Base-by-base conservation (phyloP, 2,888 invertebrate species). In the Galerucella nymphaeae region DNA sequence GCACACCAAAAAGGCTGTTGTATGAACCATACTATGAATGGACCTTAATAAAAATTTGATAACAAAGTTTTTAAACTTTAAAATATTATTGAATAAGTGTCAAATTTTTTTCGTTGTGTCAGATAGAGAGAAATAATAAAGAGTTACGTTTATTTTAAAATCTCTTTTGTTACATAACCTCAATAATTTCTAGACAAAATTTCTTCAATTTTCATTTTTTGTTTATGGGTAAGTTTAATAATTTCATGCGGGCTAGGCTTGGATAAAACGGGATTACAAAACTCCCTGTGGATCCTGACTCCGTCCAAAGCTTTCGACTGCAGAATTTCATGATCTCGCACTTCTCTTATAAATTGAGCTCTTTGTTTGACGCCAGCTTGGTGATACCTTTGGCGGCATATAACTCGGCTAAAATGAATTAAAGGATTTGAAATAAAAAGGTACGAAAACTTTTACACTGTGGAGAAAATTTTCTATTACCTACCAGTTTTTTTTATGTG, bases 231-330 rank as follows among this genome's bases (percentile, higher is more conserved):
- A 14, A 86, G 75, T 61, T 74, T 83, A 53, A 86, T 82, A 55
- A 83, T 76, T 74, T 85, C 84, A 14, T 78, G 71, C 4, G 79
- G 70, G 8, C 78, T 66, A 6, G 82, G 78, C 18, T 87, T 84
- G 2, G 86, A 84, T 45, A 90, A 87, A 73, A 90, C 87, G 75
- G 89, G 88, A 5, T 90, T 88, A 61, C 90, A 90, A 83, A 92
- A 92, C 80, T 91, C 90, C 41, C 92, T 85, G 80, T 92, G 91
- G 14, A 92, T 88, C 80, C 91, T 86, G 0, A 91, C 90, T 14
- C 92, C 90, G 72, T 91, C 91, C 72, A 92, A 81, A 1, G 92
- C 92, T 79, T 89, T 90, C 9, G 88, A 85, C 81, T 92, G 92
- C 69, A 91, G 87, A 75, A 88, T 87, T 83, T 92, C 90, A 79